Conservation (phyloP, 2,113 vertebrate species). For the Hydrolagus affinis region DNA sequence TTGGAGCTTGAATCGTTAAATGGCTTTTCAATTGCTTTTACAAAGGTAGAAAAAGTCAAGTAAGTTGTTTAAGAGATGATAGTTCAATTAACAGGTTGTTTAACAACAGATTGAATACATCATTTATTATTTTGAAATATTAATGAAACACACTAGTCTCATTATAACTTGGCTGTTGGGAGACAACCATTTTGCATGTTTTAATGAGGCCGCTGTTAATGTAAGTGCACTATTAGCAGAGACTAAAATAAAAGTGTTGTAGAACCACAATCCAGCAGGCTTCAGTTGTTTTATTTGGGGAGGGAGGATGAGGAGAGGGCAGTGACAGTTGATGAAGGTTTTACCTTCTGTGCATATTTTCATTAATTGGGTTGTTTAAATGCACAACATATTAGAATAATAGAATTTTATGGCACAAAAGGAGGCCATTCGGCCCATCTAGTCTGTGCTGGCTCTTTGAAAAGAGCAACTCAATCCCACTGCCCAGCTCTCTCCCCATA, state of each 20-base stretch:
- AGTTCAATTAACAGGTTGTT: neutral
- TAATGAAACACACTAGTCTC: neutral
- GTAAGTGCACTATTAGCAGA: neutral
- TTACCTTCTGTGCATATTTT: no score
- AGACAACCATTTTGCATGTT: neutral
- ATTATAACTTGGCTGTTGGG: neutral
- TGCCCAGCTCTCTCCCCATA: no score
- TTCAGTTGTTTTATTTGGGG: neutral
- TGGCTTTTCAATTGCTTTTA: neutral
- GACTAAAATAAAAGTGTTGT: neutral
- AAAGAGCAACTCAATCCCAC: no score
- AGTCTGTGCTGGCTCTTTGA: no score
- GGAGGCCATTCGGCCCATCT: no score
- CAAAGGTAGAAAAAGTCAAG: neutral
- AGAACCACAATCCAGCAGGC: neutral
- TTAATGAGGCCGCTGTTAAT: neutral
- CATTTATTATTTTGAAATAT: slow-evolving; percentile 11
- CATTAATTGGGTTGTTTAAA: no score
- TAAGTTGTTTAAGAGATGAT: neutral
- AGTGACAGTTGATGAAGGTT: no score
- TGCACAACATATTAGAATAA: no score
- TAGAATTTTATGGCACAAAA: no score
- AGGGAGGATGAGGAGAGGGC: no score
- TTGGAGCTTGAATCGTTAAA: no score
- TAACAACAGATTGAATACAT: slow-evolving; percentile 2